Evolutionary conservation across 2,113 vertebrate genomes (phyloP).

Genomic region (Odontophorus gujanensis): DNA sequence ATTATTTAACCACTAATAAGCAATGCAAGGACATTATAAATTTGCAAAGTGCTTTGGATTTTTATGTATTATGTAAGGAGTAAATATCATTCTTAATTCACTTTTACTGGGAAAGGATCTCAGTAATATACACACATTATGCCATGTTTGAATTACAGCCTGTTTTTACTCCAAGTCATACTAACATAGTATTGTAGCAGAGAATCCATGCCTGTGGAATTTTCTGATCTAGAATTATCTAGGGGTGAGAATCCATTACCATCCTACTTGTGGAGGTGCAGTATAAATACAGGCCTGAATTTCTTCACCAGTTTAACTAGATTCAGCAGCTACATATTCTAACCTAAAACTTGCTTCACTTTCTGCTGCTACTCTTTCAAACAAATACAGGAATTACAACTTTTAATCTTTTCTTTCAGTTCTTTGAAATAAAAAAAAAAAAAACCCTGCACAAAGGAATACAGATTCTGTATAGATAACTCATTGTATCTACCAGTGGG

Average conservation of each 20-base stretch:
- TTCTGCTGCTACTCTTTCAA: not conserved
- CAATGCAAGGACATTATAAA: not conserved
- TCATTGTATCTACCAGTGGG: not conserved
- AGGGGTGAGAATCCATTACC: not conserved
- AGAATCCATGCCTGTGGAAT: not conserved
- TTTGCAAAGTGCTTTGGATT: not conserved
- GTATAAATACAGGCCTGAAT: not conserved
- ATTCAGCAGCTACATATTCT: not conserved
- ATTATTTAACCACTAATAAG: not conserved
- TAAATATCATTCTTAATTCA: not conserved
- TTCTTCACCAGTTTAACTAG: not conserved
- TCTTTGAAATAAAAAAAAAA: not conserved
- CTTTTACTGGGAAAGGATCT: not conserved
- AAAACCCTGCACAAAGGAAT: not conserved
- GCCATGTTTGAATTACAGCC: not conserved
- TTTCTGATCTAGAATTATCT: not conserved
- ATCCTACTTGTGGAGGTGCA: not conserved
- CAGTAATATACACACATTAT: not conserved
- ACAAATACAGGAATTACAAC: not conserved
- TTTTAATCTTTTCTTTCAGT: not conserved
- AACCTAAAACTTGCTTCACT: not conserved
- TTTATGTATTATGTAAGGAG: not conserved
- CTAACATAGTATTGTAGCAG: not conserved
- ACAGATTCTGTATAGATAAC: not conserved
- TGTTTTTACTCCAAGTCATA: not conserved